Conservation (phyloP, 2,797 vertebrate species). For the Odontamblyopus lacepedii region DNA sequence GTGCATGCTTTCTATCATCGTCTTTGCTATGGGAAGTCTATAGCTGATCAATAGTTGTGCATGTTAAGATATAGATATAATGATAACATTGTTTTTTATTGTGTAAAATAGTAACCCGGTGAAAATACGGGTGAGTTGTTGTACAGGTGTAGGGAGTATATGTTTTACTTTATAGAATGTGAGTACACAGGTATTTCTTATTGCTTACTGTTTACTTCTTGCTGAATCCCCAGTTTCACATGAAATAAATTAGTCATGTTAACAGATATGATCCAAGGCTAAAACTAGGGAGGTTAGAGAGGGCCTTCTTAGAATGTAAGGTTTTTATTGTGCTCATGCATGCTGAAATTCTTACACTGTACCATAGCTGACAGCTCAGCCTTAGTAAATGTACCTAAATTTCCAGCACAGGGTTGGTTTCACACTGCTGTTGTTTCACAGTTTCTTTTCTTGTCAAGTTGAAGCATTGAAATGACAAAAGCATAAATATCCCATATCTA, state of each 20-base stretch:
- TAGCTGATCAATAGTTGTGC: neutral
- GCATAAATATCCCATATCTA: conserved; percentile 8
- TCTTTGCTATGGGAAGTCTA: neutral
- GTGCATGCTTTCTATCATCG: neutral
- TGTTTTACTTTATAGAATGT: neutral
- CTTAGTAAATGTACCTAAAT: conserved; percentile 23
- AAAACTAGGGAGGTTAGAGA: conserved; percentile 22
- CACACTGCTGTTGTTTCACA: neutral
- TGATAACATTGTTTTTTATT: no score
- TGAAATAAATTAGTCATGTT: conserved; percentile 51
- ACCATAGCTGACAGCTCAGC: conserved; percentile 16
- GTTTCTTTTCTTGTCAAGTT: conserved; percentile 21
- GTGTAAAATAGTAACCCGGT: no score
- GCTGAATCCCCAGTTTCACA: conserved; percentile 37
- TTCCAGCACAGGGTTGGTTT: conserved; percentile 11
- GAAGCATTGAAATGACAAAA: conserved; percentile 19
- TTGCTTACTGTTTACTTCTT: conserved; percentile 42
- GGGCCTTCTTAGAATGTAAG: conserved; percentile 9
- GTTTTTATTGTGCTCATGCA: conserved; percentile 16
- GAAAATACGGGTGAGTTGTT: no score
- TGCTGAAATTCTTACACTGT: conserved; percentile 4
- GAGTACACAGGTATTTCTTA: conserved; percentile 18
- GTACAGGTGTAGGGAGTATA: no score
- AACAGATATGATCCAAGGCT: conserved; percentile 24
- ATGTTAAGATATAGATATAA: neutral